A percentile compares a stretch with the other conserved stretches of the same genome.
Conservation (phyloP, 1,140 invertebrate species). For the Steinernema khuongi region DNA sequence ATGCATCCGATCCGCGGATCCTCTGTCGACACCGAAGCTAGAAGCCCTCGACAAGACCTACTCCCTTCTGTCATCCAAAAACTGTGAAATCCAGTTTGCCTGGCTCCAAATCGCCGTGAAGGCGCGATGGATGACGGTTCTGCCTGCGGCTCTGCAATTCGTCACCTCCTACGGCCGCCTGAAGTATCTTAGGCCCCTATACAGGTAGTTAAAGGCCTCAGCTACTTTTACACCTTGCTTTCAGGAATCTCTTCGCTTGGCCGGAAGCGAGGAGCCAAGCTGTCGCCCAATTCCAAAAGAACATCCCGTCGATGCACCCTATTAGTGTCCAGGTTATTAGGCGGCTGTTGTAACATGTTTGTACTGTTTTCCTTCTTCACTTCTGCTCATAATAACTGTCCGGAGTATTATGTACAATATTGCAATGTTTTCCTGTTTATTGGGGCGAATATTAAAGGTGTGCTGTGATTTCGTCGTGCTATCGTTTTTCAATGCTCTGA, state of each 20-base stretch:
- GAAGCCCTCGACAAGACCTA: background rate
- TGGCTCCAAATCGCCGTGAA: constrained; percentile 61
- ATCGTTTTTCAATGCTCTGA: background rate
- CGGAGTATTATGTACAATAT: background rate
- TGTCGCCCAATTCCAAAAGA: constrained; percentile 13
- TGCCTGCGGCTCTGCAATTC: constrained; percentile 70
- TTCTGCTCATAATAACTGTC: background rate
- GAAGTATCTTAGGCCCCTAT: constrained; percentile 81
- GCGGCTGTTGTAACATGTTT: background rate
- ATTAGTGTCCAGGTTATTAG: constrained; percentile 20
- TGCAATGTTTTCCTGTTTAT: too few species aligned
- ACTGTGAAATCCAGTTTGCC: constrained; percentile 62
- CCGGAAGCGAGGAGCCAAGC: background rate
- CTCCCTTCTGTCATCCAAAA: constrained; percentile 61
- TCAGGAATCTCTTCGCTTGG: constrained; percentile 30
- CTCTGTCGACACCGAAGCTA: background rate
- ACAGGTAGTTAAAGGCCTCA: constrained; percentile 61
- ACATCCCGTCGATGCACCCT: constrained; percentile 19
- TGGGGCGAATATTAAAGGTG: too few species aligned
- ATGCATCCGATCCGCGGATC: constrained; percentile 20
- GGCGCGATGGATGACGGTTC: constrained; percentile 66
- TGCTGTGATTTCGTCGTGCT: too few species aligned
- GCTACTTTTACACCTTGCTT: background rate
- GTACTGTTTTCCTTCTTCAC: background rate
- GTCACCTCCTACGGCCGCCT: constrained; percentile 76